Percentiles rank a stretch among this genome's conserved stretches.
Evolutionary conservation across 2,797 vertebrate species (phyloP).

Genomic region (Chelmon rostratus): DNA sequence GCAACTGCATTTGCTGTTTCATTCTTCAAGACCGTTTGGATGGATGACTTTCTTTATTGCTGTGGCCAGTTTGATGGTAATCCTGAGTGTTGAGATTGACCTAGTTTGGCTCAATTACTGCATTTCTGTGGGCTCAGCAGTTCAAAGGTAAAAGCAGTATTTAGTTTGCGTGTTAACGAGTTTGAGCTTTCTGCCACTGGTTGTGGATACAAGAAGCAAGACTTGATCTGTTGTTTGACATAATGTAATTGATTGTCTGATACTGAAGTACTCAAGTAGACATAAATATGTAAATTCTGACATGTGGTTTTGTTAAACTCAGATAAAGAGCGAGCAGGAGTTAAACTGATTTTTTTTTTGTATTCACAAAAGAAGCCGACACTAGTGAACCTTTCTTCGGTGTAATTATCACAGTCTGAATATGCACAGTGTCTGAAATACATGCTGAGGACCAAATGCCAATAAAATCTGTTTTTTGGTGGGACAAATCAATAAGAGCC

Average conservation of each 20-base stretch:
- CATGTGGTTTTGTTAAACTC: not conserved
- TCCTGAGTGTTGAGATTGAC: not conserved
- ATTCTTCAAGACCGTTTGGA: not conserved
- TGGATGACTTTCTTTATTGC: not conserved
- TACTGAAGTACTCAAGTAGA: not conserved
- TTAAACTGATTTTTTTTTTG: not conserved
- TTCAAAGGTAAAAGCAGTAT: not conserved
- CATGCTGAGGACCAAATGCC: not conserved
- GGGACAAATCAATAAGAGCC: constrained; percentile 24
- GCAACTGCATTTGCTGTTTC: not conserved
- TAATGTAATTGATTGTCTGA: not conserved
- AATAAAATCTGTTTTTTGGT: not conserved
- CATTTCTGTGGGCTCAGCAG: not conserved
- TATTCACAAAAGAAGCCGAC: not conserved
- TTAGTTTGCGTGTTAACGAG: not conserved
- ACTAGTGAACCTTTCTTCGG: not conserved
- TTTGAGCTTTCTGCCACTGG: not conserved
- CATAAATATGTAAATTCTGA: not conserved
- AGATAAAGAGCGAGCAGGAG: not conserved
- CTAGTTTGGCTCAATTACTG: not conserved
- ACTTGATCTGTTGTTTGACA: not conserved
- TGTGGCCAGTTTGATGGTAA: constrained; percentile 5
- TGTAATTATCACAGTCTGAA: not conserved
- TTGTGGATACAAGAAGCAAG: not conserved
- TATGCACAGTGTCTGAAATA: not conserved